Conservation (phyloP, 1,140 invertebrate species). For the Hycleus cichorii region DNA sequence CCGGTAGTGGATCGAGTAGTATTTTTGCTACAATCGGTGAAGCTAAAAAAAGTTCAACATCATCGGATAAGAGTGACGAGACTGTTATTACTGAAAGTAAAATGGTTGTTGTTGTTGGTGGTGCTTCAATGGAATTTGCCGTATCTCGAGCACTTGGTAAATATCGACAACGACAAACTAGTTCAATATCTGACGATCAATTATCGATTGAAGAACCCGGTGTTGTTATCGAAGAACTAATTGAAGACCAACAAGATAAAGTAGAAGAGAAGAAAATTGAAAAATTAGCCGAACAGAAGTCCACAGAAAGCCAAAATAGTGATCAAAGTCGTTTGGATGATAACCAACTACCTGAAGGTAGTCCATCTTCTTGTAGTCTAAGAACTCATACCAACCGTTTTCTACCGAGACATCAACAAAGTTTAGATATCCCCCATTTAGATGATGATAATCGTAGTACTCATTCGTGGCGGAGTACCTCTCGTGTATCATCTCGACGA, state of each 20-base stretch:
- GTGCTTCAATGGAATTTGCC: conserved; percentile 71
- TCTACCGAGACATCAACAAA: conserved; percentile 64
- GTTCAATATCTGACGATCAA: conserved; percentile 59
- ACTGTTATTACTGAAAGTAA: conserved; percentile 34
- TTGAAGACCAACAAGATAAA: conserved; percentile 31
- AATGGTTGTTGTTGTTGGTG: conserved; percentile 46
- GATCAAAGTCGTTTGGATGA: conserved; percentile 28
- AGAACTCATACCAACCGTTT: conserved; percentile 51
- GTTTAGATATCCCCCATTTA: conserved; percentile 70
- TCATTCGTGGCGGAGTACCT: conserved; percentile 77
- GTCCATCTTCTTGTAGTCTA: conserved; percentile 55
- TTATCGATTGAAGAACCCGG: conserved; percentile 43
- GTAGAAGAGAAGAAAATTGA: conserved; percentile 35
- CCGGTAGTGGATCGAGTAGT: conserved; percentile 50
- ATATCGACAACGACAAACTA: conserved; percentile 69
- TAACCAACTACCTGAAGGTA: conserved; percentile 38
- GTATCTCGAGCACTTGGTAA: conserved; percentile 75
- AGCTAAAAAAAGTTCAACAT: conserved; percentile 52
- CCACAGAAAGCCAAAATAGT: conserved; percentile 41
- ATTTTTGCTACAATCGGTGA: conserved; percentile 69
- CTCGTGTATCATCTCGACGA: conserved; percentile 74
- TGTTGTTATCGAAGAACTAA: conserved; percentile 43
- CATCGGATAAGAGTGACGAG: conserved; percentile 48
- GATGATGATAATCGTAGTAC: conserved; percentile 83
- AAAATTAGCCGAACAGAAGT: conserved; percentile 40